phyloP scores from a whole-genome alignment of 1,140 invertebrate genomes.

The Anoplolepis gracilipes region DNA sequence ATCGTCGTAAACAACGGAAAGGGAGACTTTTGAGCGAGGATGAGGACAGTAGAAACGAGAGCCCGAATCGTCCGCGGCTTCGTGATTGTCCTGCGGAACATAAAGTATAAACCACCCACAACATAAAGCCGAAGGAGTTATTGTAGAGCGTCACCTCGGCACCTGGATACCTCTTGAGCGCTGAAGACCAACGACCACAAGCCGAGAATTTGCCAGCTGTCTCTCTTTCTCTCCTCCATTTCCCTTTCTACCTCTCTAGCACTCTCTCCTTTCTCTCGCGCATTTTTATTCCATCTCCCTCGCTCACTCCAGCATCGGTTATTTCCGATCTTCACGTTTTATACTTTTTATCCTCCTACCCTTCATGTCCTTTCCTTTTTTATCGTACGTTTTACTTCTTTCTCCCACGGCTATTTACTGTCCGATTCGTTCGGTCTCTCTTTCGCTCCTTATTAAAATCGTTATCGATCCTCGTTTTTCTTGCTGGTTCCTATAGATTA shows the following conservation, averaged over 20 bases:
- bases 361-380: conserved; percentile 36
- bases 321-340: conserved; percentile 13
- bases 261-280: conserved; percentile 1
- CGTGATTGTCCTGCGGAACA: conserved; percentile 80
- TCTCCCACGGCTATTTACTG: conserved; percentile 11
- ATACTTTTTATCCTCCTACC: conserved; percentile 29
- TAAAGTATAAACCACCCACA: conserved; percentile 83
- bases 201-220: conserved; percentile 77
- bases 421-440: conserved; percentile 7
- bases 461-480: conserved; percentile 19
- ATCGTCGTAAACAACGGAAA: conserved; percentile 67
- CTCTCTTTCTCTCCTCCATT: conserved; percentile 1
- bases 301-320: not conserved
- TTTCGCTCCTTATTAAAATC: conserved; percentile 48
- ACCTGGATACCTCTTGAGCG: conserved; percentile 76
- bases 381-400: conserved; percentile 12
- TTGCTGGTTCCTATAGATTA: conserved; percentile 73
- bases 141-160: conserved; percentile 81
- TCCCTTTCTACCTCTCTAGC: not conserved
- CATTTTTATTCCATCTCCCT: conserved; percentile 39
- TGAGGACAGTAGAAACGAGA: conserved; percentile 76
- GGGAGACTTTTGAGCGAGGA: conserved; percentile 38
- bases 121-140: conserved; percentile 83
- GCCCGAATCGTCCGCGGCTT: conserved; percentile 75
- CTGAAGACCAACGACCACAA: conserved; percentile 64